Evolutionary conservation across 1,140 invertebrate species (phyloP).

Genomic region (Philaenus spumarius): DNA sequence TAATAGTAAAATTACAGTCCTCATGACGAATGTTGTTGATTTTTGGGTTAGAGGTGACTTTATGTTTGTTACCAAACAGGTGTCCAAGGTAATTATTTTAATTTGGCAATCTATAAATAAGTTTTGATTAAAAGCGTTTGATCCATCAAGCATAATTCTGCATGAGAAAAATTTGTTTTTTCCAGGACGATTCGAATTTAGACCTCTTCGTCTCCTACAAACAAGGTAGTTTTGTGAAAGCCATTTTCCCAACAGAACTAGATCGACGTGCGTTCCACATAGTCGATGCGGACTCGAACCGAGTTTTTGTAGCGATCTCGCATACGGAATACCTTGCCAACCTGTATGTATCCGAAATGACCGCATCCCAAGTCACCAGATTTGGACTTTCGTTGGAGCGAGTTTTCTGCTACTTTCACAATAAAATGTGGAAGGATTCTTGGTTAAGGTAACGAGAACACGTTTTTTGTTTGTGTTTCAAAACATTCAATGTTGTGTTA

Average conservation of each 20-base stretch:
- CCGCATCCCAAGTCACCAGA: conserved; percentile 39
- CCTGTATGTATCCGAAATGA: conserved; percentile 68
- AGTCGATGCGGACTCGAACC: conserved; percentile 75
- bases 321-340: conserved; percentile 66
- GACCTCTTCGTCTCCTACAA: conserved; percentile 74
- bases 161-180: no score
- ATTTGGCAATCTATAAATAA: background rate
- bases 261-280: conserved; percentile 67
- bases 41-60: conserved; percentile 77
- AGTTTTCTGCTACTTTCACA: conserved; percentile 76
- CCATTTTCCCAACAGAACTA: conserved; percentile 64
- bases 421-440: conserved; percentile 62
- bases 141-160: background rate
- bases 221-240: conserved; percentile 57
- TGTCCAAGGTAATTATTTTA: conserved; percentile 6
- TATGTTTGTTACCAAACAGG: conserved; percentile 68
- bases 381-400: conserved; percentile 76
- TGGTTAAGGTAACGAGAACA: conserved; percentile 84
- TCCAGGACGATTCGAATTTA: conserved; percentile 47
- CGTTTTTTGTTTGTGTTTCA: no score
- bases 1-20: no score
- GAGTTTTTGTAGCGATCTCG: conserved; percentile 76
- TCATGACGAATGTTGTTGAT: conserved; percentile 60
- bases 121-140: background rate
- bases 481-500: no score